These are phyloP conservation scores for Hydropsyche betteni DNA, from an alignment of 2,888 invertebrate genomes.

Conservation along the genomic window DNA sequence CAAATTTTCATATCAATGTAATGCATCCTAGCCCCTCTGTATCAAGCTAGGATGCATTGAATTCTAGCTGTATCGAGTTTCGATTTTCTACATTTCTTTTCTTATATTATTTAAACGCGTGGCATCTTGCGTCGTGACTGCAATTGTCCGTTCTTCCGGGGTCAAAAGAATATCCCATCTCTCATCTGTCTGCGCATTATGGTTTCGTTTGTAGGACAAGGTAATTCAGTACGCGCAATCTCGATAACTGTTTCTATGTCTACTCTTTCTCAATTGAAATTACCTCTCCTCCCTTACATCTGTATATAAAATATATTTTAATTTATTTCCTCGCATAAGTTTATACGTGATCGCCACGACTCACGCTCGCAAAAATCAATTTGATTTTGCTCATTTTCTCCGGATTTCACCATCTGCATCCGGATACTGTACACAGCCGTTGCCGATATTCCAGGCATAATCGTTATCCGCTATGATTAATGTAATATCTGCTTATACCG, in stretches of 20 bases:
- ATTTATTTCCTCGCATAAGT: no score
- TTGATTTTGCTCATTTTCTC: conserved; percentile 9
- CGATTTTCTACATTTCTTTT: background rate
- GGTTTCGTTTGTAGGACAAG: conserved; percentile 38
- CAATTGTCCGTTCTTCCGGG: conserved; percentile 27
- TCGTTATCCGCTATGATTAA: conserved; percentile 42
- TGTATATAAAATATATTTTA: no score
- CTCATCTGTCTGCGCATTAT: conserved; percentile 33
- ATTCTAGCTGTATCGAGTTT: no score
- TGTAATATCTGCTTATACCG: conserved; percentile 44
- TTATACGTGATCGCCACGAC: background rate
- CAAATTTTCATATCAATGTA: no score
- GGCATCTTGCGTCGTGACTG: conserved; percentile 29
- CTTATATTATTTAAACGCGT: background rate
- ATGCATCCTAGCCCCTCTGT: no score
- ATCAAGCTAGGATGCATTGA: no score
- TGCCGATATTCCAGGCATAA: background rate
- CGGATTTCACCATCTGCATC: conserved; percentile 22
- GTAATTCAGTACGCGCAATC: conserved; percentile 38
- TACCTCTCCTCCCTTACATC: background rate
- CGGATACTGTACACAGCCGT: background rate
- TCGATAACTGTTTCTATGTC: conserved; percentile 32
- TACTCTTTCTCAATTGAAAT: conserved; percentile 10
- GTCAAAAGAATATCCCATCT: conserved; percentile 32
- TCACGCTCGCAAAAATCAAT: conserved; percentile 3